Evolutionary conservation across 2,113 vertebrate genomes (phyloP).

Genomic region (Gambusia holbrooki): DNA sequence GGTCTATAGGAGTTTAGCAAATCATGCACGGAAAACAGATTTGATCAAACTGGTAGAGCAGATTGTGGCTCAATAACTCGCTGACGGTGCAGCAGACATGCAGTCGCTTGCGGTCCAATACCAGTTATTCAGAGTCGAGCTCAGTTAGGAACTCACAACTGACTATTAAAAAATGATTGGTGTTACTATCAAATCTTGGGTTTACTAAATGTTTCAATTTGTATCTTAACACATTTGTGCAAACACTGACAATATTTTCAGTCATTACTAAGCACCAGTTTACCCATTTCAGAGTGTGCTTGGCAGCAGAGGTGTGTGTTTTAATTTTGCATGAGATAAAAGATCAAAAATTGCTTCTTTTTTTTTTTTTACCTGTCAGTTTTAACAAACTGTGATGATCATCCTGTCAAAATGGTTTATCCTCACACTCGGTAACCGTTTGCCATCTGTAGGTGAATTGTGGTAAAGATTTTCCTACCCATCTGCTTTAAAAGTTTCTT

Average conservation of each 20-base stretch:
- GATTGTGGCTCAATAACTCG: too few relatives aligned
- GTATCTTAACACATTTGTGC: too few relatives aligned
- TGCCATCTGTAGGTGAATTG: neutral
- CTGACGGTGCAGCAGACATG: too few relatives aligned
- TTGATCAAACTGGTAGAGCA: too few relatives aligned
- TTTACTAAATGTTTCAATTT: neutral
- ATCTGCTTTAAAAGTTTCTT: slow-evolving; percentile 27
- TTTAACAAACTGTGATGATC: neutral
- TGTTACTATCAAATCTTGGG: neutral
- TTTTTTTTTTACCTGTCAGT: neutral
- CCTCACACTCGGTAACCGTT: neutral
- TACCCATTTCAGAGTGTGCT: neutral
- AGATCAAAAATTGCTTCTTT: too few relatives aligned
- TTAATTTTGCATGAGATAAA: too few relatives aligned
- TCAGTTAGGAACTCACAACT: neutral
- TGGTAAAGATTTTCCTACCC: neutral
- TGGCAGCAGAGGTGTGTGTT: neutral
- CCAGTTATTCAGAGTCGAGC: neutral
- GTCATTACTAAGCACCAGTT: neutral
- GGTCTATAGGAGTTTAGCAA: too few relatives aligned
- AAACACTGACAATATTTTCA: too few relatives aligned
- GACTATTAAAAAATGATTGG: neutral
- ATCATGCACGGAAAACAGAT: too few relatives aligned
- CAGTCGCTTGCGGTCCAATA: neutral
- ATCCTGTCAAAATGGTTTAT: neutral